phyloP scores from a whole-genome alignment of 2,888 invertebrate species.

The Eristalis tenax region DNA sequence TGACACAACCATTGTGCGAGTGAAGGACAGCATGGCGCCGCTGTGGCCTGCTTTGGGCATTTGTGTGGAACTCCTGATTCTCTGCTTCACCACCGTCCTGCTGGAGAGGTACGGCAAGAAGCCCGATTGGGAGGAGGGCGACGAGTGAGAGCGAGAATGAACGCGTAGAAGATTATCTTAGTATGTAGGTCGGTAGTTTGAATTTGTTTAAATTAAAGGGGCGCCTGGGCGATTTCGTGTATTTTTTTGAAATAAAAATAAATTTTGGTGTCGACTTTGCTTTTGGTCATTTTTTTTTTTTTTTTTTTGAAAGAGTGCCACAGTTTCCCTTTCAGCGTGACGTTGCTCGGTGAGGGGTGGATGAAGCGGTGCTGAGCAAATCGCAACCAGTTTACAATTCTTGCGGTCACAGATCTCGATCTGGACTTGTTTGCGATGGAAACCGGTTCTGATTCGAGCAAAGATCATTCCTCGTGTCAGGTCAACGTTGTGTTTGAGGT shows the following conservation, averaged over 20 bases:
- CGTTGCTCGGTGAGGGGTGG: no score
- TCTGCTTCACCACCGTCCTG: slow-evolving; percentile 94
- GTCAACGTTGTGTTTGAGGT: not conserved
- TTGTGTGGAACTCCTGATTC: slow-evolving; percentile 93
- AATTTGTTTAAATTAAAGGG: not conserved
- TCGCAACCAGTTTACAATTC: not conserved
- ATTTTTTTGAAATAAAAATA: not conserved
- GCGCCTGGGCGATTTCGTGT: not conserved
- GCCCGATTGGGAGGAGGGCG: slow-evolving; percentile 91
- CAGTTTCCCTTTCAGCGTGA: no score
- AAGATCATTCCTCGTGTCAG: not conserved
- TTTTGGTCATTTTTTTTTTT: not conserved
- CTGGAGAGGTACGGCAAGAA: slow-evolving; percentile 96
- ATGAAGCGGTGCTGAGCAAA: not conserved
- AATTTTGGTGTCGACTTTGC: not conserved
- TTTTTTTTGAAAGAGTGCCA: not conserved
- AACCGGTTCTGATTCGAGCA: not conserved
- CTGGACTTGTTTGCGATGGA: not conserved
- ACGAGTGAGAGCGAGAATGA: no score
- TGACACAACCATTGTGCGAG: slow-evolving; percentile 84
- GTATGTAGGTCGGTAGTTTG: not conserved
- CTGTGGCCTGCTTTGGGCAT: slow-evolving; percentile 98
- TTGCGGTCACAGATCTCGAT: not conserved
- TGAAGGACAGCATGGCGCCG: slow-evolving; percentile 92
- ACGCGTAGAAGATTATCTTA: not conserved